phyloP scores from a whole-genome alignment of 2,113 vertebrate species.

The Capreolus pygargus region DNA sequence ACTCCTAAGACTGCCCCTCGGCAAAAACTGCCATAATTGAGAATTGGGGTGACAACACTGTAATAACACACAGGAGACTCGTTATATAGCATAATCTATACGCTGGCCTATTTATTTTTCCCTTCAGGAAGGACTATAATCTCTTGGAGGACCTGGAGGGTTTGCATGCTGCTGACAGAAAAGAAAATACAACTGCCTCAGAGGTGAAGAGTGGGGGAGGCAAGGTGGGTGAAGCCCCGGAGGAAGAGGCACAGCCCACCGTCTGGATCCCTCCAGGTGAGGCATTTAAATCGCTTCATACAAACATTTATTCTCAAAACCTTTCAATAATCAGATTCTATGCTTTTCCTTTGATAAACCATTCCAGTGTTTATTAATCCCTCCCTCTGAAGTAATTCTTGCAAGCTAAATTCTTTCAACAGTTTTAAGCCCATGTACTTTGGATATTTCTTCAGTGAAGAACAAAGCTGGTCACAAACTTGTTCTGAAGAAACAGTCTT shows the following conservation, averaged over 20 bases:
- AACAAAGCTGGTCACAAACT: not conserved
- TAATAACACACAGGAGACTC: not conserved
- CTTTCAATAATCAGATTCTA: constrained; percentile 9
- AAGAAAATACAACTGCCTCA: not conserved
- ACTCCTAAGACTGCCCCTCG: not conserved
- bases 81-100: not conserved
- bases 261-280: not conserved
- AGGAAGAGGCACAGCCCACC: not conserved
- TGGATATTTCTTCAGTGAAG: not conserved
- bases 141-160: constrained; percentile 25
- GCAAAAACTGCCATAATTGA: not conserved
- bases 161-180: not conserved
- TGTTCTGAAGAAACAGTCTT: not conserved
- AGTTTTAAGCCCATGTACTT: constrained; percentile 28
- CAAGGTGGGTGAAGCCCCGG: not conserved
- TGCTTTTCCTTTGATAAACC: constrained; percentile 31
- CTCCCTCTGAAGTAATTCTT: constrained; percentile 23
- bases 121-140: constrained; percentile 32
- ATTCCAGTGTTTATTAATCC: not conserved
- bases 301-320: not conserved
- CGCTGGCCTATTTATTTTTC: constrained; percentile 3
- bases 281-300: not conserved
- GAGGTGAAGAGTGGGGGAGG: not conserved
- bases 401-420: constrained; percentile 17
- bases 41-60: not conserved